Evolutionary conservation across 2,888 invertebrate species (phyloP), one percentile per base, ranked within the genome.

Genomic region (Cataglyphis cursor): DNA sequence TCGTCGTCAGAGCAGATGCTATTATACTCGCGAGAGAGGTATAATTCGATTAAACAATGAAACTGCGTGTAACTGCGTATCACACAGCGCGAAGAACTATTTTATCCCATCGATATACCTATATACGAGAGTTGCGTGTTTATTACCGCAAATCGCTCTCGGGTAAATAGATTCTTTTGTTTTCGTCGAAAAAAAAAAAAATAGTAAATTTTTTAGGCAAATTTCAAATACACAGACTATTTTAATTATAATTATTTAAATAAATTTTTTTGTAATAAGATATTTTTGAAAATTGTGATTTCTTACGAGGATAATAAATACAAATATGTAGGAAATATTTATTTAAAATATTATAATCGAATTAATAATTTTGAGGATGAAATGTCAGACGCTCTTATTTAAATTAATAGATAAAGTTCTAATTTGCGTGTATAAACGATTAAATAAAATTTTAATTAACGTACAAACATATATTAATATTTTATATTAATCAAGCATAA

Each of bases 1-100:
- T 78, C 38, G 44, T 59, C 31, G 59, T 68, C 59, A 35, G 44
- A 35, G 35, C 78, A 59, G 72, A 35, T 70, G 78, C 18, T 57
- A 35, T 41, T 44, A 21, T 9, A 48, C 48, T 70, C 59, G 35
- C 8, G 31, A 41, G 4, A 31, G 2, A 35, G 18, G 12, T 35
- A 12, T 12, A 70, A 80, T 70, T 70, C 59, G 12, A 80, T 70
- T 61, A 24, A 31, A 35, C 35, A 35, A 10, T 44, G 66, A 31
- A 68, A 44, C 70, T 24, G 24, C 10, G 35, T 6, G 48, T 68
- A 68, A 51, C 18, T 48, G 48, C 24, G n/a, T n/a, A 24, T 44
- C 41, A 3, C 41, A 54, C 1, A 5, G 31, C 15, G n/a, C 12
- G 35, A 74, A 48, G 61, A 28, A 66, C 51, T 31, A 15, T 48